Conservation (phyloP, 1,140 invertebrate genomes). For the Ganaspis sp. region DNA sequence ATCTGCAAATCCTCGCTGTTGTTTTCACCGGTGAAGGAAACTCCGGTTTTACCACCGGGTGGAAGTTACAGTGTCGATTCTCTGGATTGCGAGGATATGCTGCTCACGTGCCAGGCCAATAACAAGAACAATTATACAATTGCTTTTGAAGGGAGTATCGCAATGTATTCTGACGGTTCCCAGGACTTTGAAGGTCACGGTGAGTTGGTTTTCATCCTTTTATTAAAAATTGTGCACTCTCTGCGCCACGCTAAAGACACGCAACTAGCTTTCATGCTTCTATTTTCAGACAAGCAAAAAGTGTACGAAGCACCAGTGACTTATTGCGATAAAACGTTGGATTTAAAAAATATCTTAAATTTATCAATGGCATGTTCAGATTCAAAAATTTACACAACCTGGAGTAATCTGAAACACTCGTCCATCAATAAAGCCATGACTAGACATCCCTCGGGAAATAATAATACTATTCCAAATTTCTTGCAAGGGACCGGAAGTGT, state of each 20-base stretch:
- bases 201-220: conserved; percentile 59
- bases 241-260: conserved; percentile 1
- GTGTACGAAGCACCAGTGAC: conserved; percentile 61
- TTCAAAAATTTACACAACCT: conserved; percentile 86
- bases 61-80: conserved; percentile 92
- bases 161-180: conserved; percentile 90
- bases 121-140: conserved; percentile 97
- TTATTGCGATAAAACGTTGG: conserved; percentile 65
- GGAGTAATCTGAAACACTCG: conserved; percentile 85
- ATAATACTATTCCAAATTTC: conserved; percentile 79
- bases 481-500: conserved; percentile 56
- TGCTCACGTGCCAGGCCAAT: conserved; percentile 89
- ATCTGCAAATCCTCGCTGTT: conserved; percentile 92
- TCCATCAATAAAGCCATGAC: conserved; percentile 72
- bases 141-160: conserved; percentile 92
- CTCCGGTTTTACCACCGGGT: conserved; percentile 80
- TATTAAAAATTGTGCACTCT: background rate
- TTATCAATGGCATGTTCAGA: conserved; percentile 89
- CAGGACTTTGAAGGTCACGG: conserved; percentile 82
- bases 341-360: conserved; percentile 77
- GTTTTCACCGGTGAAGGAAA: conserved; percentile 94
- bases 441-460: conserved; percentile 87
- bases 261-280: conserved; percentile 27
- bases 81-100: conserved; percentile 92
- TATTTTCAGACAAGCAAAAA: conserved; percentile 69